Percentiles rank a stretch among this genome's conserved stretches.
Conservation (phyloP, 1,140 invertebrate genomes). For the Branchinecta lynchi region DNA sequence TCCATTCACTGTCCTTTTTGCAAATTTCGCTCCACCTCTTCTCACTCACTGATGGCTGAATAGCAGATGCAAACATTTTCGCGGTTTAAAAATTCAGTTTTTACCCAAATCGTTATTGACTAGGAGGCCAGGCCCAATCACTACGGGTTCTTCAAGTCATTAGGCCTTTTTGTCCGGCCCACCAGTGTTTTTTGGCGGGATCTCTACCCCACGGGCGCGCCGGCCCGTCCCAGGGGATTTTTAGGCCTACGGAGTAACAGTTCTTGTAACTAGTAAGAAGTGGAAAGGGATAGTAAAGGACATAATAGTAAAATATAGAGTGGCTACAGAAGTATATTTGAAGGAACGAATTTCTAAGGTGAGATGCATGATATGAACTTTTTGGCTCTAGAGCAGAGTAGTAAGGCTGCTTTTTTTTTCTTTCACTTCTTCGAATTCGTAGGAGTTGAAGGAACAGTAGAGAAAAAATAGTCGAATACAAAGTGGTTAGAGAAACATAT, state of each 20-base stretch:
- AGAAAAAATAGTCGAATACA: too few relatives aligned
- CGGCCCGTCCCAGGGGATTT: neutral
- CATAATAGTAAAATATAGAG: too few relatives aligned
- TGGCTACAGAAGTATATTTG: too few relatives aligned
- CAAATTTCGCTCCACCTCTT: neutral
- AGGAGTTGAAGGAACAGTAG: too few relatives aligned
- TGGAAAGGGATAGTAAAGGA: too few relatives aligned
- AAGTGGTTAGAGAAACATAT: too few relatives aligned
- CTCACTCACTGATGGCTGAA: neutral
- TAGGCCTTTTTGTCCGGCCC: conserved; percentile 1
- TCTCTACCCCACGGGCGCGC: neutral
- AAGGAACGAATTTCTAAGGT: too few relatives aligned
- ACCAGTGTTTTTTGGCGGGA: neutral
- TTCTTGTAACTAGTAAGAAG: too few relatives aligned
- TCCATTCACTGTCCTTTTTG: neutral
- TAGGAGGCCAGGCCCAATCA: neutral
- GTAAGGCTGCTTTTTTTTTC: too few relatives aligned
- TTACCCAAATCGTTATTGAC: neutral
- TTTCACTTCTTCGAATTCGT: too few relatives aligned
- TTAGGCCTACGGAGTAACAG: neutral
- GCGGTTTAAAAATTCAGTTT: neutral
- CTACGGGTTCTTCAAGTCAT: neutral
- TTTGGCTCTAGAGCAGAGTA: too few relatives aligned
- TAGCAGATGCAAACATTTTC: neutral
- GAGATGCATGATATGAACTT: too few relatives aligned